Percentiles rank a stretch among this genome's conserved stretches.
Evolutionary conservation across 2,113 vertebrate genomes (phyloP).

Genomic region (Gambusia affinis): DNA sequence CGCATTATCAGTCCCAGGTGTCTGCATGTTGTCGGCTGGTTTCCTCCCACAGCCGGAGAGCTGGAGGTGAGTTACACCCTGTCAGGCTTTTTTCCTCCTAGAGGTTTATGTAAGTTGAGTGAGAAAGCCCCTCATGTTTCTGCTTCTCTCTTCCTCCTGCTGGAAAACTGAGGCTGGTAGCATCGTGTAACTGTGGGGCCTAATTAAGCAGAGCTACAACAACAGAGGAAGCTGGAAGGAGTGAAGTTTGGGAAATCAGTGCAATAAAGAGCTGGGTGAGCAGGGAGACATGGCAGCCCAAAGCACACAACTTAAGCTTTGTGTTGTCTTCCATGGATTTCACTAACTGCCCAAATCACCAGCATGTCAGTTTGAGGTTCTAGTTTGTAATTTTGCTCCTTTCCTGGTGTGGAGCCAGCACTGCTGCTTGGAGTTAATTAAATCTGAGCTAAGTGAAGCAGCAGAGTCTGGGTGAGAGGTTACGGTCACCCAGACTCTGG

Average conservation of each 20-base stretch:
- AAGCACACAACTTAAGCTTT: conserved; percentile 38
- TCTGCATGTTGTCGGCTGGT: conserved; percentile 31
- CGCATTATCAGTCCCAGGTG: conserved; percentile 15
- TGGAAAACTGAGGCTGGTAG: conserved; percentile 43
- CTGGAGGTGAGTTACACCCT: conserved; percentile 47
- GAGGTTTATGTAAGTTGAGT: conserved; percentile 51
- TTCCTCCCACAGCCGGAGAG: conserved; percentile 36
- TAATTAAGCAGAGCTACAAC: conserved; percentile 64
- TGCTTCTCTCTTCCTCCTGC: conserved; percentile 3
- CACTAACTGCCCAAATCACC: conserved; percentile 23
- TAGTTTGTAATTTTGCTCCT: conserved; percentile 46
- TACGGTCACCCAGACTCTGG: conserved; percentile 55
- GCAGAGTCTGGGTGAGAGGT: conserved; percentile 44
- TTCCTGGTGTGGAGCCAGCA: conserved; percentile 44
- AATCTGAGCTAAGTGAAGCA: conserved; percentile 67
- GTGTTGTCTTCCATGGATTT: conserved; percentile 38
- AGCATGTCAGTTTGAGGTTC: conserved; percentile 22
- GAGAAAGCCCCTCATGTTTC: conserved; percentile 22
- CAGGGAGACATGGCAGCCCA: conserved; percentile 19
- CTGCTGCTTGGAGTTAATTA: conserved; percentile 71
- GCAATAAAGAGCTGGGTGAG: conserved; percentile 30
- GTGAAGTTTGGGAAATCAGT: conserved; percentile 18
- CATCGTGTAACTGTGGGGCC: conserved; percentile 66
- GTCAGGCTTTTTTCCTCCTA: conserved; percentile 44
- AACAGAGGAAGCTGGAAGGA: conserved; percentile 33